phyloP scores from a whole-genome alignment of 2,888 invertebrate species.

The Nephrotoma flavescens region DNA sequence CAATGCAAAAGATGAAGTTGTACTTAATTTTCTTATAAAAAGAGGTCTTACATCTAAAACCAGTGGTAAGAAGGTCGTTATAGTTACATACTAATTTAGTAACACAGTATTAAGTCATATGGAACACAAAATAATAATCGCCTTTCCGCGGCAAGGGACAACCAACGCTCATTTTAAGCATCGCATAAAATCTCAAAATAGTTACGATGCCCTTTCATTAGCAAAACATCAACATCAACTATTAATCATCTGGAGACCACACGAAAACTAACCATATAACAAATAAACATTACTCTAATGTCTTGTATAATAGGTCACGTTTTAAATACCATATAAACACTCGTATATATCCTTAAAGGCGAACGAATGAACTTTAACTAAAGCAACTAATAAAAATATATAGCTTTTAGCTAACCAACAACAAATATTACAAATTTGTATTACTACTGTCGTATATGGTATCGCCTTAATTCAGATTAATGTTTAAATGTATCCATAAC shows the following conservation, averaged over 20 bases:
- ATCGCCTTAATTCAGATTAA: background rate
- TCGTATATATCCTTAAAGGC: background rate
- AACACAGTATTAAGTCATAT: no score
- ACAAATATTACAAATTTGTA: background rate
- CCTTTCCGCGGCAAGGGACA: no score
- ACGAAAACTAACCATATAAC: background rate
- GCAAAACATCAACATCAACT: background rate
- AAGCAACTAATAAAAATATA: background rate
- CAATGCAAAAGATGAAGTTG: no score
- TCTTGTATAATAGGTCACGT: background rate
- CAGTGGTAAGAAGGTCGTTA: no score
- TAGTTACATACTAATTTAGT: no score
- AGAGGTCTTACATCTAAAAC: no score
- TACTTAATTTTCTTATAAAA: no score
- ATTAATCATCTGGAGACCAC: background rate
- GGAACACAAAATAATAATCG: no score
- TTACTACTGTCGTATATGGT: background rate
- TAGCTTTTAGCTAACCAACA: background rate
- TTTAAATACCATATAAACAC: background rate
- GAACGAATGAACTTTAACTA: background rate
- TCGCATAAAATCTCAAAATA: background rate
- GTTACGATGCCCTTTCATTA: background rate
- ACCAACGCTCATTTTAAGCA: background rate
- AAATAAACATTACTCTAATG: background rate
- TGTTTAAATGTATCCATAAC: background rate